These are phyloP conservation scores for Amphipyra berbera DNA, from an alignment of 2,888 invertebrate genomes.

Conservation along the genomic window DNA sequence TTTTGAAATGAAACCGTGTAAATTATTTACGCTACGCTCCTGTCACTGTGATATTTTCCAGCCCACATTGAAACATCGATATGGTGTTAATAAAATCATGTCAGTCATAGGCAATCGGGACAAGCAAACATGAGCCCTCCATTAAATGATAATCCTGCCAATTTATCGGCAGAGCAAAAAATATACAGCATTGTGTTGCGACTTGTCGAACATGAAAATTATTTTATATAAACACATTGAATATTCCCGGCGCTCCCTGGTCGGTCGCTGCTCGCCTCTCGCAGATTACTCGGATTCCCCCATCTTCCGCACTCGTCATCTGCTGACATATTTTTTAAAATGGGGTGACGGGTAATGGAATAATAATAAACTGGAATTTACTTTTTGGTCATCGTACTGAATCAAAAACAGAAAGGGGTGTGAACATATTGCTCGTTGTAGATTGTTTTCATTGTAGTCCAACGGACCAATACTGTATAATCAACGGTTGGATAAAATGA, in stretches of 20 bases:
- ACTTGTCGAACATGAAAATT: slow-evolving; percentile 90
- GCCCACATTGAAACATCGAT: slow-evolving; percentile 76
- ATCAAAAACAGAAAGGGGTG: slow-evolving; percentile 88
- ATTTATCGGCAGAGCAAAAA: slow-evolving; percentile 88
- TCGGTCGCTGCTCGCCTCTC: slow-evolving; percentile 57
- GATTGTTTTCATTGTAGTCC: slow-evolving; percentile 86
- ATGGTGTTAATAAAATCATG: slow-evolving; percentile 88
- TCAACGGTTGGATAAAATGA: slow-evolving; percentile 86
- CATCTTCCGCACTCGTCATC: slow-evolving; percentile 84
- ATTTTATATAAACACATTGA: slow-evolving; percentile 90
- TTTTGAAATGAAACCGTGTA: slow-evolving; percentile 76
- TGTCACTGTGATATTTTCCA: slow-evolving; percentile 74
- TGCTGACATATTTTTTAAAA: slow-evolving; percentile 89
- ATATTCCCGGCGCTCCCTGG: slow-evolving; percentile 83
- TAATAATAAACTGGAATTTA: slow-evolving; percentile 90
- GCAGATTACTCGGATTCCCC: slow-evolving; percentile 79
- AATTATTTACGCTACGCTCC: slow-evolving; percentile 75
- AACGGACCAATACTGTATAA: slow-evolving; percentile 88
- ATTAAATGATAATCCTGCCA: slow-evolving; percentile 90
- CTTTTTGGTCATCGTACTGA: slow-evolving; percentile 88
- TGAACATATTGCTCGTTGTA: slow-evolving; percentile 86
- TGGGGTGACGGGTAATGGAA: slow-evolving; percentile 88
- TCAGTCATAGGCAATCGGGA: slow-evolving; percentile 87
- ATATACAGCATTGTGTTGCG: slow-evolving; percentile 86
- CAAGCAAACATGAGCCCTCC: slow-evolving; percentile 89